These are phyloP conservation scores for Plebejus argus DNA, from an alignment of 2,888 invertebrate genomes.

Conservation along the genomic window DNA sequence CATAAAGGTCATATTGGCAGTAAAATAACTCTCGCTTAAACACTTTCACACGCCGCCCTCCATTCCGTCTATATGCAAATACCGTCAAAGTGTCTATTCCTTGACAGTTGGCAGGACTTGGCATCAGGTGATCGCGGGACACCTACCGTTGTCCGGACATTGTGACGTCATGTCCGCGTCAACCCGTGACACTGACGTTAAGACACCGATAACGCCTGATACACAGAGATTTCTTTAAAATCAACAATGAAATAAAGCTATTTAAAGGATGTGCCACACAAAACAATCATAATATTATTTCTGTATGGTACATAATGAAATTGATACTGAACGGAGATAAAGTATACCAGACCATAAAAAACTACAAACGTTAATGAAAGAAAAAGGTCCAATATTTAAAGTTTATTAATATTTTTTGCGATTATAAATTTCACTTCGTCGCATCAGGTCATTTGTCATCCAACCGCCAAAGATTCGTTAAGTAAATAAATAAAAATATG, in stretches of 20 bases:
- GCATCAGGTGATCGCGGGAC: conserved; percentile 49
- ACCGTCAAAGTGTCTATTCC: conserved; percentile 60
- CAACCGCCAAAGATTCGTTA: conserved; percentile 6
- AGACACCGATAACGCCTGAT: neutral
- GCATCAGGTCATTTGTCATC: conserved; percentile 9
- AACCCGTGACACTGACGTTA: neutral
- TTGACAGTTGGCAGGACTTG: conserved; percentile 59
- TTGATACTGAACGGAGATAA: neutral
- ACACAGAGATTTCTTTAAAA: neutral
- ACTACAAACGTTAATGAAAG: neutral
- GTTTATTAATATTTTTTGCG: conserved; percentile 15
- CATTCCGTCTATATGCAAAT: conserved; percentile 66
- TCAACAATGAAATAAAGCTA: neutral
- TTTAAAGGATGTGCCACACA: neutral
- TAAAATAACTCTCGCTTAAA: conserved; percentile 34
- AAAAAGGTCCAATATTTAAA: neutral
- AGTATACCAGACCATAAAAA: neutral
- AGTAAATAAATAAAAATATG: conserved; percentile 19
- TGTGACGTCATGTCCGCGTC: conserved; percentile 13
- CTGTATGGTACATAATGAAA: no score
- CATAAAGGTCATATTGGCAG: neutral
- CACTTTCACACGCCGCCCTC: conserved; percentile 52
- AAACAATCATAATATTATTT: no score
- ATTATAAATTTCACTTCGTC: conserved; percentile 12
- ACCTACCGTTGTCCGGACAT: conserved; percentile 44